phyloP scores from a whole-genome alignment of 1,140 invertebrate genomes.

The Harlomillsia oculata region DNA sequence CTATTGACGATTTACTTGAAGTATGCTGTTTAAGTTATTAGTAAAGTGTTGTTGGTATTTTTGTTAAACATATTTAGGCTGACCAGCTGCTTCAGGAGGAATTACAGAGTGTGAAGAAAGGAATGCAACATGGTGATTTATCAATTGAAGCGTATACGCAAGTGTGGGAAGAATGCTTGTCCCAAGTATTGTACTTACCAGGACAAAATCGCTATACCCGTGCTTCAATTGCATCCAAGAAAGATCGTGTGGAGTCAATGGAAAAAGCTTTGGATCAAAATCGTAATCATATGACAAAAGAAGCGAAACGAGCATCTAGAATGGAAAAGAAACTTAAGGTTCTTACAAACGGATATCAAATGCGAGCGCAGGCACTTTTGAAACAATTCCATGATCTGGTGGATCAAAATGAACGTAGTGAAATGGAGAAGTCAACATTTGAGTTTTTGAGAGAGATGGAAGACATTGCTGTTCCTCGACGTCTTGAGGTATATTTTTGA shows the following conservation, averaged over 20 bases:
- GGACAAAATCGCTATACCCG: slow-evolving; percentile 83
- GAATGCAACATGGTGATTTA: slow-evolving; percentile 90
- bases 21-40: not conserved
- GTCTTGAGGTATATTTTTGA: slow-evolving; percentile 59
- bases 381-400: slow-evolving; percentile 81
- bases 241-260: slow-evolving; percentile 84
- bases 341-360: slow-evolving; percentile 78
- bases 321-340: slow-evolving; percentile 96
- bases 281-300: slow-evolving; percentile 82
- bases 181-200: slow-evolving; percentile 76
- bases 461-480: slow-evolving; percentile 74
- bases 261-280: slow-evolving; percentile 90
- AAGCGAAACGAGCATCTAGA: slow-evolving; percentile 92
- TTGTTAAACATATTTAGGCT: slow-evolving; percentile 18
- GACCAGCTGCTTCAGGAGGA: slow-evolving; percentile 54
- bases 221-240: slow-evolving; percentile 88
- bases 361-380: slow-evolving; percentile 69
- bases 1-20: not conserved
- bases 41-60: too few species aligned
- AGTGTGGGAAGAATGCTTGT: slow-evolving; percentile 93
- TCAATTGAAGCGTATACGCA: slow-evolving; percentile 81
- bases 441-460: slow-evolving; percentile 83
- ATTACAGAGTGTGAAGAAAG: slow-evolving; percentile 79
- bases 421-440: slow-evolving; percentile 85
- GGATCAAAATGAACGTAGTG: slow-evolving; percentile 81